Base-by-base conservation (phyloP, 2,797 vertebrate genomes). In the Acanthopagrus latus region DNA sequence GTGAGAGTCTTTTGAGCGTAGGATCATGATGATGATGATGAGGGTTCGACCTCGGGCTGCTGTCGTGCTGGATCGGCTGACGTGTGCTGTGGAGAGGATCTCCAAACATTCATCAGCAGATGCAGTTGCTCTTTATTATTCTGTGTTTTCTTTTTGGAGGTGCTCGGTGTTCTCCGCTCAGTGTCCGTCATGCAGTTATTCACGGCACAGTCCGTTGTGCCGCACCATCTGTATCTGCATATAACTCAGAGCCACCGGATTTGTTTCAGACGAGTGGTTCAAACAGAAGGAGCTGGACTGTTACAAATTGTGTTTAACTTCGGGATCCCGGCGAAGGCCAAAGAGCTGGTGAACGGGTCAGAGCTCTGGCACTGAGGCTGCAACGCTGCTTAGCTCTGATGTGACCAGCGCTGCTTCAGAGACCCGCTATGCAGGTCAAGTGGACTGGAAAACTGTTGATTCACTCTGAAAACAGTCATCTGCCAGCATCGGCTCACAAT, bases 301-400 rank as follows among this genome's bases (percentile, higher is more conserved):
- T 89, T 91, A 92, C 91, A 94, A 94, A 95, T 89, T 91, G 87
- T 76, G 78, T 94, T 95, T 90, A 89, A 89, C 90, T 91, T 91
- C 86, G 89, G 91, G 93, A 84, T 67, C 82, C 29, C 68, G 73
- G 64, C 7, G 46, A 88, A 76, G 88, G 64, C 80, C 90, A 92
- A 88, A 91, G 93, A 93, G 92, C 90, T 91, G 92, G 90, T 84
- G 92, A 95, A 93, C 80, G 77, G 93, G 91, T 93, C 90, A 92
- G 78, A 91, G 89, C 83, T 85, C 68, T 2, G 88, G 82, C 89
- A 78, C 0, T 0, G 89, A 80, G 78, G 82, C 84, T 13, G 44
- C 46, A 4, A 74, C 68, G 25, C 66, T 48, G 63, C 62, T 59
- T 29, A 58, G 66, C 59, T 78, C 68, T 44, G 12, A 59, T 2